Conservation (phyloP, 2,113 vertebrate species). For the Heterocephalus glaber region DNA sequence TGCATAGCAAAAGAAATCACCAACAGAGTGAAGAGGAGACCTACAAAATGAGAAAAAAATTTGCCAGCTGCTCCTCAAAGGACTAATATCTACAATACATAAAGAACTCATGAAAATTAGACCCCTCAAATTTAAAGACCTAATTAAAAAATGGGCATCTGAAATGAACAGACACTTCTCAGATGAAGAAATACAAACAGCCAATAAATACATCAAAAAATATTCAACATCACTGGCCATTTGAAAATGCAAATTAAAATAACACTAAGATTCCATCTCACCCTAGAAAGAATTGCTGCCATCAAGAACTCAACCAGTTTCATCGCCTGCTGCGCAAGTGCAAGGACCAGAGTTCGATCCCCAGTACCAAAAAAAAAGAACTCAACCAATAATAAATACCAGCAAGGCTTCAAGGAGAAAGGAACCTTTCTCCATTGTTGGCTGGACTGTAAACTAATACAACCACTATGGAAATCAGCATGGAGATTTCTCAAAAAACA, state of each 20-base stretch:
- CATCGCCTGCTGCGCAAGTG: too few relatives aligned
- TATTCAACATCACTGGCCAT: background rate
- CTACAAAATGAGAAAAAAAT: background rate
- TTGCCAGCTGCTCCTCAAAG: background rate
- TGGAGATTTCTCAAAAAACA: background rate
- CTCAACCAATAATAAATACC: background rate
- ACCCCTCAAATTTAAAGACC: background rate
- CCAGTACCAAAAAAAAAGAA: too few relatives aligned
- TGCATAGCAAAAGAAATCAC: background rate
- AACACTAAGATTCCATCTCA: background rate
- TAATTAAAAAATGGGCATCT: background rate
- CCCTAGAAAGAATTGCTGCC: background rate
- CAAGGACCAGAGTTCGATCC: too few relatives aligned
- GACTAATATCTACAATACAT: background rate
- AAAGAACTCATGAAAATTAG: background rate
- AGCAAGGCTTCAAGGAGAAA: background rate
- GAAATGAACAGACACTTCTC: background rate
- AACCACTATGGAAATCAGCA: background rate
- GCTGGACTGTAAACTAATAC: background rate
- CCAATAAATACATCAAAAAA: background rate
- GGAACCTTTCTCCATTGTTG: background rate
- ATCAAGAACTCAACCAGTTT: background rate
- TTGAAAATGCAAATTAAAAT: background rate
- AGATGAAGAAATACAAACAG: background rate
- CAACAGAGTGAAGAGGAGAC: background rate